Evolutionary conservation across 2,888 invertebrate species (phyloP).

Genomic region (Ectemnius lituratus): DNA sequence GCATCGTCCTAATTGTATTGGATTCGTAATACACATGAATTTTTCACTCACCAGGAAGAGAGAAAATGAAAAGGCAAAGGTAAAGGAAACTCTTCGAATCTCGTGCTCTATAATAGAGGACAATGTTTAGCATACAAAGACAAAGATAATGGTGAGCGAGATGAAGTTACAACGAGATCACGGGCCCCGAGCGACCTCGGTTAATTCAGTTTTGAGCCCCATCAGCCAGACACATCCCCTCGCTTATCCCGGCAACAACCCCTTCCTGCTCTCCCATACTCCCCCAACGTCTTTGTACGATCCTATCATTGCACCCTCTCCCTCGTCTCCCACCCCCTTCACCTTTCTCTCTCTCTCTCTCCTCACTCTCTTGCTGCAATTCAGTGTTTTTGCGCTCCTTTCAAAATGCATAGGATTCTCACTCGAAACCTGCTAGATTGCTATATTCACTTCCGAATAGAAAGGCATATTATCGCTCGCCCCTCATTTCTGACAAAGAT

Average conservation of each 20-base stretch:
- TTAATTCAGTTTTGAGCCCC: constrained; percentile 73
- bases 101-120: constrained; percentile 65
- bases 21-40: too few species aligned
- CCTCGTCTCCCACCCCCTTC: constrained; percentile 14
- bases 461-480: too few species aligned
- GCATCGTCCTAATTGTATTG: too few species aligned
- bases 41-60: neutral
- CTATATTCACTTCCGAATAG: too few species aligned
- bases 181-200: constrained; percentile 66
- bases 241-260: constrained; percentile 45
- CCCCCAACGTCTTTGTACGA: constrained; percentile 54
- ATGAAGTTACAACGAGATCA: constrained; percentile 70
- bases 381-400: neutral
- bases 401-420: too few species aligned
- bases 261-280: constrained; percentile 42
- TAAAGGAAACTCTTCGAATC: constrained; percentile 50
- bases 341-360: neutral
- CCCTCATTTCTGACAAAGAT: too few species aligned
- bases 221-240: constrained; percentile 68
- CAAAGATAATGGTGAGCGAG: constrained; percentile 72
- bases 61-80: constrained; percentile 33
- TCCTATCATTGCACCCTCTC: constrained; percentile 29
- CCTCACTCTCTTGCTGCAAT: constrained; percentile 6
- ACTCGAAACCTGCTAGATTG: too few species aligned
- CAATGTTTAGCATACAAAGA: constrained; percentile 74